Evolutionary conservation across 2,797 vertebrate species (phyloP).

Genomic region (Synanceia verrucosa): DNA sequence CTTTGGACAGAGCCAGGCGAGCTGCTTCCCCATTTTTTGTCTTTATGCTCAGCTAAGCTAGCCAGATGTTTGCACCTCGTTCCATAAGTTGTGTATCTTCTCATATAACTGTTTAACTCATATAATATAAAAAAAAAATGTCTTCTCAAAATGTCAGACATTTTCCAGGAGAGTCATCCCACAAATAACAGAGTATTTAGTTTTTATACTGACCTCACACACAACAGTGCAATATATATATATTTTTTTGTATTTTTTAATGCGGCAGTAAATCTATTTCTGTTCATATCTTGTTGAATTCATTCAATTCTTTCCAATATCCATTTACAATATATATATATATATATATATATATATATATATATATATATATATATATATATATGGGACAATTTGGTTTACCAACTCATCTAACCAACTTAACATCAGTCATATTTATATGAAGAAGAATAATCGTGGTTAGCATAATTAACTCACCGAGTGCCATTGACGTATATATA

Average conservation of each 20-base stretch:
- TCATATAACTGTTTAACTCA: conserved; percentile 2
- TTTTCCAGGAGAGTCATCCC: background rate
- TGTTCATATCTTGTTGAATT: conserved; percentile 25
- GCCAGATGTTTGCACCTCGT: background rate
- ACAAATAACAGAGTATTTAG: conserved; percentile 10
- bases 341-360: too few species aligned
- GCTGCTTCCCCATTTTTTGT: background rate
- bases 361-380: background rate
- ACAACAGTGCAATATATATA: background rate
- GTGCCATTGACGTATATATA: too few species aligned
- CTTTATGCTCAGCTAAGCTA: background rate
- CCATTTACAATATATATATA: background rate
- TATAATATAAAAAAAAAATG: background rate
- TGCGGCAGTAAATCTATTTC: conserved; percentile 15
- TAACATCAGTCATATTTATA: background rate
- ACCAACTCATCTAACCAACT: background rate
- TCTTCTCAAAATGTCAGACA: background rate
- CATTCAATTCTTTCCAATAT: conserved; percentile 19
- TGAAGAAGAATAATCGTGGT: background rate
- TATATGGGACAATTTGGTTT: conserved; percentile 13
- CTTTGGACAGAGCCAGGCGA: background rate
- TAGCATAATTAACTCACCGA: too few species aligned
- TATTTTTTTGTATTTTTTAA: conserved; percentile 1
- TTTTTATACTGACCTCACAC: conserved; percentile 6
- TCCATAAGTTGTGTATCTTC: background rate